These are phyloP conservation scores for Tor tambroides DNA, from an alignment of 2,113 vertebrate species.

Conservation along the genomic window DNA sequence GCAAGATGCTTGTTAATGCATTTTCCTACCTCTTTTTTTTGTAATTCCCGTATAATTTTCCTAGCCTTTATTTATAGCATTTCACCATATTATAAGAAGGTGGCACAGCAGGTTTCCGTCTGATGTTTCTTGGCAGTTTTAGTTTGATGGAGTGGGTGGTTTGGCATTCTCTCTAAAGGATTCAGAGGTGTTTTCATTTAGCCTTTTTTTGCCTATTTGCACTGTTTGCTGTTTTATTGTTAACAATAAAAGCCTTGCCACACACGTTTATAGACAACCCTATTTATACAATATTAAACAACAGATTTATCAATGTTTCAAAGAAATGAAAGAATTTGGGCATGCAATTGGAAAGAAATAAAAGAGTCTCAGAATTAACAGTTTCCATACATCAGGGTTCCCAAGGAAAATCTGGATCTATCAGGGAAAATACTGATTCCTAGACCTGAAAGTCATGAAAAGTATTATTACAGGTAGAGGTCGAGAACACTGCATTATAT, in stretches of 20 bases:
- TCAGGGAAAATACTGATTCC: neutral
- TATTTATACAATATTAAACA: slow-evolving; percentile 21
- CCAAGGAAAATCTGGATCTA: neutral
- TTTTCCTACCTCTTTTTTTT: slow-evolving; percentile 24
- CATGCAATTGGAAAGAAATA: neutral
- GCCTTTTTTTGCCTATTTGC: neutral
- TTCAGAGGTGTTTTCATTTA: slow-evolving; percentile 22
- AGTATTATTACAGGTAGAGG: too few species aligned
- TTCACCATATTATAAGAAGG: slow-evolving; percentile 52
- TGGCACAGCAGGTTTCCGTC: slow-evolving; percentile 52
- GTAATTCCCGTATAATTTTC: slow-evolving; percentile 51
- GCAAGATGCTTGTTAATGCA: slow-evolving; percentile 2
- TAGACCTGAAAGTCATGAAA: neutral
- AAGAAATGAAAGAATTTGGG: neutral
- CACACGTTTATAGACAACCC: slow-evolving; percentile 39
- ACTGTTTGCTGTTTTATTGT: slow-evolving; percentile 42
- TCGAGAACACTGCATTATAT: too few species aligned
- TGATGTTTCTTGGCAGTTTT: slow-evolving; percentile 51
- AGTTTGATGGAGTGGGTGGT: slow-evolving; percentile 35
- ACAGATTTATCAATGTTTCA: neutral
- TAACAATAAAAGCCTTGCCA: slow-evolving; percentile 51
- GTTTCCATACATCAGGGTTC: neutral
- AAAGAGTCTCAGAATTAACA: neutral
- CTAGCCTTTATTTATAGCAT: slow-evolving; percentile 52
- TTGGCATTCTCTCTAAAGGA: slow-evolving; percentile 34